Conservation (phyloP, 1,140 invertebrate species). For the Aporrectodea caliginosa region DNA sequence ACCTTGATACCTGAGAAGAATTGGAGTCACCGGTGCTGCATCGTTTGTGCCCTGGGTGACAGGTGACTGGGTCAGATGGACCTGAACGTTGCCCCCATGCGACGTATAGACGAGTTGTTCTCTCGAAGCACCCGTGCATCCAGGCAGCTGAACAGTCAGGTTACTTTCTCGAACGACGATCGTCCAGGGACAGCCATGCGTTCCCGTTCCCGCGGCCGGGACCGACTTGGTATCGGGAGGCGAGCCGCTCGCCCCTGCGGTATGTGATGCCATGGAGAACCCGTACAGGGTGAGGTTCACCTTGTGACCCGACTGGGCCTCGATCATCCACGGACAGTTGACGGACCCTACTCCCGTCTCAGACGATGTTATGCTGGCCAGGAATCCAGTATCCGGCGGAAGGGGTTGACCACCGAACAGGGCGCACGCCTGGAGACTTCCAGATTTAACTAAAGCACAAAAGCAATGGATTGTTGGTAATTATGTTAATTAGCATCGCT, state of each 20-base stretch:
- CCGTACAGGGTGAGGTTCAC: slow-evolving; percentile 15
- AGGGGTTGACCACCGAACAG: background rate
- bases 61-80: background rate
- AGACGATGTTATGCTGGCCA: background rate
- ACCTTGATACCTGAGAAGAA: background rate
- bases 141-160: background rate
- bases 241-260: background rate
- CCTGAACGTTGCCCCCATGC: background rate
- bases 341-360: background rate
- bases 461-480: too few relatives aligned
- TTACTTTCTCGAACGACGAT: background rate
- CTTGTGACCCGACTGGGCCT: background rate
- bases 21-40: background rate
- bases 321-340: slow-evolving; percentile 12
- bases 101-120: background rate
- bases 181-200: background rate
- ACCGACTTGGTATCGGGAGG: too few relatives aligned
- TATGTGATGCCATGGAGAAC: background rate
- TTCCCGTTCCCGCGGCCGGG: too few relatives aligned
- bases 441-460: background rate
- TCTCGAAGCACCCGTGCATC: background rate
- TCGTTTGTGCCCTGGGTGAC: background rate
- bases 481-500: too few relatives aligned
- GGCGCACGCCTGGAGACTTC: background rate
- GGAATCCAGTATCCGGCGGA: background rate